Conservation (phyloP, 1,140 invertebrate genomes). For the Eumeta japonica region DNA sequence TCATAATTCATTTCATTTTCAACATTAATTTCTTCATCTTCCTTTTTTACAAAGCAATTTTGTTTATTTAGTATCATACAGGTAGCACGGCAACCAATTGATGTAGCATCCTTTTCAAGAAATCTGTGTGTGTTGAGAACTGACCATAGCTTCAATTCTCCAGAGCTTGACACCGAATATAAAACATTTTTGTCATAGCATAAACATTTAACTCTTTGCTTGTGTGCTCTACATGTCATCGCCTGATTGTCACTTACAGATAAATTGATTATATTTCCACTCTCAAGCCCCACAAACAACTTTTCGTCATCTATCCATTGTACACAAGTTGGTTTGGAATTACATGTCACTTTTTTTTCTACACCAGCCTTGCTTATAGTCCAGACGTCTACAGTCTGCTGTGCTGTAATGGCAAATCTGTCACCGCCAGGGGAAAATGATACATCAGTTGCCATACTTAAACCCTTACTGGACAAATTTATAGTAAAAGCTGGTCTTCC, state of each 20-base stretch:
- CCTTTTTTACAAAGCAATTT: slow-evolving; percentile 45
- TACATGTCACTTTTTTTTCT: slow-evolving; percentile 59
- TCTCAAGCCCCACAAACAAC: slow-evolving; percentile 69
- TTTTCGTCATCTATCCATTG: slow-evolving; percentile 63
- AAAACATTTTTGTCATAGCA: slow-evolving; percentile 54
- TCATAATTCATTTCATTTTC: slow-evolving; percentile 12
- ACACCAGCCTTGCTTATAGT: slow-evolving; percentile 70
- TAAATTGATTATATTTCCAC: slow-evolving; percentile 66
- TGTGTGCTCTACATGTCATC: slow-evolving; percentile 61
- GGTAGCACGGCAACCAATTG: slow-evolving; percentile 63
- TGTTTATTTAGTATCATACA: slow-evolving; percentile 56
- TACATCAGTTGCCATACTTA: slow-evolving; percentile 55
- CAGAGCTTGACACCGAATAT: slow-evolving; percentile 70
- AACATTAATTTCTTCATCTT: slow-evolving; percentile 23
- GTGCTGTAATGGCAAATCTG: slow-evolving; percentile 71
- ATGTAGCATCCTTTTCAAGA: slow-evolving; percentile 48
- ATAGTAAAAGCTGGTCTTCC: slow-evolving; percentile 85
- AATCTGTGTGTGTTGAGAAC: slow-evolving; percentile 54
- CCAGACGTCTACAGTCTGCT: slow-evolving; percentile 74
- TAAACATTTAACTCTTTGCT: slow-evolving; percentile 68
- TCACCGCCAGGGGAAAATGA: slow-evolving; percentile 69
- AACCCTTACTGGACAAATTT: slow-evolving; percentile 72
- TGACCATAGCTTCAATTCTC: slow-evolving; percentile 77
- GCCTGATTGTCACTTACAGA: slow-evolving; percentile 57
- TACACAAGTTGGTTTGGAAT: slow-evolving; percentile 64